phyloP scores from a whole-genome alignment of 2,888 invertebrate genomes.

The Mesoligia furuncula region DNA sequence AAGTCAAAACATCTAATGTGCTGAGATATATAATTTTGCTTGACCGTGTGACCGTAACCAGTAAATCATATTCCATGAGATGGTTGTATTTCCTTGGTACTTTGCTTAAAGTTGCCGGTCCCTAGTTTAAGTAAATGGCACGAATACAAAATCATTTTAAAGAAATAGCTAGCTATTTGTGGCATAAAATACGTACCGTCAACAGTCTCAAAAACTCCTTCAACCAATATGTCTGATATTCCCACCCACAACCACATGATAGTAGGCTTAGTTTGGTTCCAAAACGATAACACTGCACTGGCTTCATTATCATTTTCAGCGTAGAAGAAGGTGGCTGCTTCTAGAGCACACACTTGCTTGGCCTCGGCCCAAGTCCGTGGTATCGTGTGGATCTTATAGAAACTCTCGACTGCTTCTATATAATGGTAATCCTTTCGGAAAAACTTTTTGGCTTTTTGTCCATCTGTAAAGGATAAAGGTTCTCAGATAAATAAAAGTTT shows the following conservation, averaged over 20 bases:
- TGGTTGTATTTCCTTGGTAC: background rate
- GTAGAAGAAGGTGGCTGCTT: slow-evolving; percentile 30
- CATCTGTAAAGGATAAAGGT: slow-evolving; percentile 15
- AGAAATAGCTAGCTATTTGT: background rate
- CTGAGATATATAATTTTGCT: background rate
- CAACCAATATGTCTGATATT: slow-evolving; percentile 32
- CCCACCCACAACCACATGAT: slow-evolving; percentile 60
- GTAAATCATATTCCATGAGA: background rate
- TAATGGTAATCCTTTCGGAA: slow-evolving; percentile 69
- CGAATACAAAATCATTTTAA: background rate
- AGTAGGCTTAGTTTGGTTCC: slow-evolving; percentile 13
- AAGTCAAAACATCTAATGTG: background rate
- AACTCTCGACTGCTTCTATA: slow-evolving; percentile 8
- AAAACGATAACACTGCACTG: slow-evolving; percentile 21
- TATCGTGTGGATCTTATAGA: slow-evolving; percentile 39
- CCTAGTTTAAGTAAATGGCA: background rate
- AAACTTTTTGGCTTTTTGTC: slow-evolving; percentile 54
- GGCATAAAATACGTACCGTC: slow-evolving; percentile 30
- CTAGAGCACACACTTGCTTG: slow-evolving; percentile 25
- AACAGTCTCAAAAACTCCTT: slow-evolving; percentile 65
- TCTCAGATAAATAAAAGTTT: background rate
- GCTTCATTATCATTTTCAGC: slow-evolving; percentile 18
- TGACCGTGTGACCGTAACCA: background rate
- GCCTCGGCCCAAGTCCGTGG: slow-evolving; percentile 28
- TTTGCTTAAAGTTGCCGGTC: background rate